These are phyloP conservation scores for Diadegma fenestrale DNA, from an alignment of 2,888 invertebrate genomes.

Conservation along the genomic window DNA sequence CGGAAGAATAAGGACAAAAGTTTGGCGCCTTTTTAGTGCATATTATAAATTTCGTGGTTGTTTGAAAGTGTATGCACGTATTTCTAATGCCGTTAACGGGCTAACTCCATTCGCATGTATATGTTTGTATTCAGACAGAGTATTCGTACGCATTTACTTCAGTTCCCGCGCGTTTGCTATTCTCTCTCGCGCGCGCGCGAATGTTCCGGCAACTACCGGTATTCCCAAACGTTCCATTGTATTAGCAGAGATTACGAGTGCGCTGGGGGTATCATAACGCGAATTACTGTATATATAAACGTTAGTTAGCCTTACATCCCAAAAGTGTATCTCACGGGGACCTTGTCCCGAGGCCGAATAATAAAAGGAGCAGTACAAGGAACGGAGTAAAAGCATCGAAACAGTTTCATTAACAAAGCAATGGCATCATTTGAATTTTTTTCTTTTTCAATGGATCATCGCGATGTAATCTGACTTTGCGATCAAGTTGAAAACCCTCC, in stretches of 20 bases:
- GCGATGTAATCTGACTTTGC: too few relatives aligned
- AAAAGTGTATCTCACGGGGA: slow-evolving; percentile 24
- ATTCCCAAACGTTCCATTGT: slow-evolving; percentile 60
- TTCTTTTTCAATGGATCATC: neutral
- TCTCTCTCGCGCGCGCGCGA: slow-evolving; percentile 25
- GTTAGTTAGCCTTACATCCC: slow-evolving; percentile 46
- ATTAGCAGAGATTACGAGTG: slow-evolving; percentile 62
- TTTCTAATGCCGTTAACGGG: slow-evolving; percentile 11
- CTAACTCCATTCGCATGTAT: slow-evolving; percentile 18
- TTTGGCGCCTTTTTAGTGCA: neutral
- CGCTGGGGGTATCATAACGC: slow-evolving; percentile 45
- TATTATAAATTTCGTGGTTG: neutral
- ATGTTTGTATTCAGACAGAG: slow-evolving; percentile 30
- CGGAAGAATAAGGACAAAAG: neutral
- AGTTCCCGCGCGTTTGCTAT: slow-evolving; percentile 54
- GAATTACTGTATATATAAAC: slow-evolving; percentile 43
- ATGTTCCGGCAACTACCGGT: slow-evolving; percentile 24
- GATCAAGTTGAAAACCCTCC: too few relatives aligned
- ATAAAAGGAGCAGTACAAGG: slow-evolving; percentile 56
- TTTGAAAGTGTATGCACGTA: neutral
- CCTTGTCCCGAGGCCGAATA: slow-evolving; percentile 15
- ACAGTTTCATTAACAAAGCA: neutral
- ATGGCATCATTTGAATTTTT: neutral
- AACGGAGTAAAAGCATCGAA: slow-evolving; percentile 26
- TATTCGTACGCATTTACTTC: slow-evolving; percentile 53